Base-by-base conservation (phyloP, 2,888 invertebrate genomes). In the Drosophila rubida region DNA sequence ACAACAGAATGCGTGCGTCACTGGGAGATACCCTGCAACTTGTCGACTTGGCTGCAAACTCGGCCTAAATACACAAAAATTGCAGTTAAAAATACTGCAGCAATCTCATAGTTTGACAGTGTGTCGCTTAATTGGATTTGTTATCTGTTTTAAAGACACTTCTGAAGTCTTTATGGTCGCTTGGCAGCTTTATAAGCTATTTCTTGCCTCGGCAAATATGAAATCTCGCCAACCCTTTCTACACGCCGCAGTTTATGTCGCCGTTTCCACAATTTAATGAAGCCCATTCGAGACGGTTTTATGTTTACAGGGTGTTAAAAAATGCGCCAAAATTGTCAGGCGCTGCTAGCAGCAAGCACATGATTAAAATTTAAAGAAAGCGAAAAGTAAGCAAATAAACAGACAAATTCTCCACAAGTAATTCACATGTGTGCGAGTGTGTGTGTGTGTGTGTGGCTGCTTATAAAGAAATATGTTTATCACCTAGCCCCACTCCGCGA, bases 381-480 rank as follows among this genome's bases (percentile, higher is more conserved):
- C 4, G 54, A 14, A 42, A 55, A 42, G 41, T 14, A 41, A 51
- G 51, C 51, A 30, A 39, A 41, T 53, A 53, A 51, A 41, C 13
- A 13, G 51, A 30, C 19, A 51, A 45, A 53, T 39, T 54, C 55
- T 32, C 45, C 44, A 9, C 4, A 22, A 5, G 48, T n/a, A 32
- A 5, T 57, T n/a, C 4, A 1, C 42, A 25, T 53, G 19, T 63
- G 41, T 19, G 50, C 27, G n/a, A n/a, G n/a, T n/a, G n/a, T 60
- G 35, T 1, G 30, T 23, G 13, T 44, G 9, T 53, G 35, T 50
- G 22, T 65, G 58, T 39, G 35, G 59, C 27, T 61, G 59, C 22
- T 45, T 62, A 64, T 67, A 75, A 60, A 53, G 58, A 87, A 70
- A 77, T 83, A 75, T 80, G 71, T 80, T 74, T 68, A 83, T 78